Base-by-base conservation (phyloP, 2,888 invertebrate genomes). In the Rhingia rostrata region DNA sequence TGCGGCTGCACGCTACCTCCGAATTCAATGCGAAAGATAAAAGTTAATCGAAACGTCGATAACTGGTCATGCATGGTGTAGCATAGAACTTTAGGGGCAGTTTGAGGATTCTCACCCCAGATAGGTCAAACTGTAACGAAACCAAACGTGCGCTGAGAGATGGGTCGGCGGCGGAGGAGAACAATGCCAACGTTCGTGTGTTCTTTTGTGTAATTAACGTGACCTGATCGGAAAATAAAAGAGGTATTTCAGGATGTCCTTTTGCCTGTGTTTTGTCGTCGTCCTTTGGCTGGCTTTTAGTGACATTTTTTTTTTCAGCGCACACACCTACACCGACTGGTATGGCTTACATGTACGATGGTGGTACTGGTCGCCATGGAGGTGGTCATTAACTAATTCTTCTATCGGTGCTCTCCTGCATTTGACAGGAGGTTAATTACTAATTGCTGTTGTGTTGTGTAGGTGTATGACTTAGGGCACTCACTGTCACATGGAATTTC, bases 31-130 rank as follows among this genome's bases (percentile, higher is more conserved):
- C 58, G 41, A 70, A 74, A 84, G 80, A 84, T 84, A 75, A 80
- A 84, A 75, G 84, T 80, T 84, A 80, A 80, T 84, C 84, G 74
- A 75, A 84, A 79, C 72, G 66, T 82, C 66, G 73, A 78, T 80
- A 80, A 60, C 72, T 66, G 72, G 56, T 72, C 69, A 69, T 43
- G 54, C 45, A 53, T 54, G 67, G 54, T n/a, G 41, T 43, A 63
- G 39, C 43, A 53, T 45, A 10, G 14, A 33, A 58, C 58, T 14
- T 45, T 47, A 43, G 35, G 4, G 41, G 5, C 51, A 64, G 64
- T 60, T 64, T 30, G 49, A 67, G 61, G 41, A 41, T 37, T 41
- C 64, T 66, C 75, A 30, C 47, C 9, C 67, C 49, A 77, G 64
- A 60, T 69, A 64, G 61, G 75, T 70, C 81, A 81, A 69, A 80